Conservation (phyloP, 2,888 invertebrate species). For the Automeris io region DNA sequence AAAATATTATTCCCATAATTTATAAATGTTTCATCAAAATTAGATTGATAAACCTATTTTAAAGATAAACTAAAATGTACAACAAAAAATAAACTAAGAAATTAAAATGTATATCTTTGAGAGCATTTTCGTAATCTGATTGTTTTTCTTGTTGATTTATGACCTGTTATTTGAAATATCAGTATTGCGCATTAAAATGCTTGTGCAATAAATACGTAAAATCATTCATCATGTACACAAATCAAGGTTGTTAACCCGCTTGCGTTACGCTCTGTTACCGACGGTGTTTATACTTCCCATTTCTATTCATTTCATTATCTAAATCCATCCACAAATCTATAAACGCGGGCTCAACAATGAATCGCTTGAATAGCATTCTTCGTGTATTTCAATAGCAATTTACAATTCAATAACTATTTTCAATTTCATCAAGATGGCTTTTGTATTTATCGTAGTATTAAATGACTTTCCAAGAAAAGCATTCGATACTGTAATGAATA, state of each 20-base stretch:
- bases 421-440: too few relatives aligned
- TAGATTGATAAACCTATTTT: too few relatives aligned
- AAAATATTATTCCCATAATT: too few relatives aligned
- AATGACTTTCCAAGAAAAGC: too few relatives aligned
- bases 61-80: too few relatives aligned
- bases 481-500: too few relatives aligned
- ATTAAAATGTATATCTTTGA: background rate
- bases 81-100: too few relatives aligned
- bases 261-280: slow-evolving; percentile 66
- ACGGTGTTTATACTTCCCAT: slow-evolving; percentile 43
- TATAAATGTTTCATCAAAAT: too few relatives aligned
- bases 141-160: slow-evolving; percentile 4
- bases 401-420: too few relatives aligned
- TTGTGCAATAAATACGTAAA: slow-evolving; percentile 33
- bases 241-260: slow-evolving; percentile 70
- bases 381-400: background rate
- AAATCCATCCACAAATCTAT: slow-evolving; percentile 18
- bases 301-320: slow-evolving; percentile 35
- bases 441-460: too few relatives aligned
- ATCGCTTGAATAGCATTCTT: slow-evolving; percentile 2
- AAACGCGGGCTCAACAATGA: background rate
- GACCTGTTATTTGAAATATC: slow-evolving; percentile 6
- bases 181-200: slow-evolving; percentile 18
- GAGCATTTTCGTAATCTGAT: background rate
- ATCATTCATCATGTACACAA: slow-evolving; percentile 45